Conservation (phyloP, 2,797 vertebrate species). For the Rhodeus uyekii region DNA sequence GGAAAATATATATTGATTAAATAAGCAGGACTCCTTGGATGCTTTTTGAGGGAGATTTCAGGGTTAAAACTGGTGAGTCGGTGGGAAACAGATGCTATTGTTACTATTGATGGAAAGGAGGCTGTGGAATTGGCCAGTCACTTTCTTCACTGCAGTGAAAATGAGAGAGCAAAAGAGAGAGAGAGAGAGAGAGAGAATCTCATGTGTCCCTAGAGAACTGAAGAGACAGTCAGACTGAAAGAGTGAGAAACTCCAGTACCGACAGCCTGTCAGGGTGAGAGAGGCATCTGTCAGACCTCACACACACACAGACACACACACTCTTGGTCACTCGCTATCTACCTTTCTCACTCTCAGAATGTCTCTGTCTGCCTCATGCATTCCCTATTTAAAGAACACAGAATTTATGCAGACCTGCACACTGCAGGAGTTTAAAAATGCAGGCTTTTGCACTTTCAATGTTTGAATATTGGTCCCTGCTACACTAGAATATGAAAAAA, state of each 20-base stretch:
- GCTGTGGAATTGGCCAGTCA: constrained; percentile 19
- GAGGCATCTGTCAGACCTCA: constrained; percentile 52
- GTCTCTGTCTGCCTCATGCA: constrained; percentile 27
- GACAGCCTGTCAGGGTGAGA: constrained; percentile 52
- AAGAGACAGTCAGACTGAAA: constrained; percentile 41
- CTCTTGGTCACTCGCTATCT: constrained; percentile 35
- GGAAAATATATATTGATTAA: constrained; percentile 49
- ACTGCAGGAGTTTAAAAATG: constrained; percentile 21
- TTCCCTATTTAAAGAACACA: constrained; percentile 13
- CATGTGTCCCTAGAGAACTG: constrained; percentile 14
- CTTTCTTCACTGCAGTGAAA: constrained; percentile 32
- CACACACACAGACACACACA: constrained; percentile 40
- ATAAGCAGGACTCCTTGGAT: constrained; percentile 49
- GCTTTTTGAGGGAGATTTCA: constrained; percentile 31
- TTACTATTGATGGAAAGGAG: constrained; percentile 39
- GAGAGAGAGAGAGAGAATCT: constrained; percentile 31
- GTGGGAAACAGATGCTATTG: constrained; percentile 49
- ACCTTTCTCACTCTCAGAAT: constrained; percentile 5
- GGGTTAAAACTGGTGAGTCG: constrained; percentile 46
- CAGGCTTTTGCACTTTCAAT: neutral
- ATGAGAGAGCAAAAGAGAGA: constrained; percentile 27
- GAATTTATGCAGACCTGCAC: constrained; percentile 10
- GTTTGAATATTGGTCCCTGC: neutral
- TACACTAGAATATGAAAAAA: neutral
- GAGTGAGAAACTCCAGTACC: constrained; percentile 45